A percentile compares a stretch with the other conserved stretches of the same genome.
These are phyloP conservation scores for Helostoma temminkii DNA, from an alignment of 2,797 vertebrate species.

Conservation along the genomic window DNA sequence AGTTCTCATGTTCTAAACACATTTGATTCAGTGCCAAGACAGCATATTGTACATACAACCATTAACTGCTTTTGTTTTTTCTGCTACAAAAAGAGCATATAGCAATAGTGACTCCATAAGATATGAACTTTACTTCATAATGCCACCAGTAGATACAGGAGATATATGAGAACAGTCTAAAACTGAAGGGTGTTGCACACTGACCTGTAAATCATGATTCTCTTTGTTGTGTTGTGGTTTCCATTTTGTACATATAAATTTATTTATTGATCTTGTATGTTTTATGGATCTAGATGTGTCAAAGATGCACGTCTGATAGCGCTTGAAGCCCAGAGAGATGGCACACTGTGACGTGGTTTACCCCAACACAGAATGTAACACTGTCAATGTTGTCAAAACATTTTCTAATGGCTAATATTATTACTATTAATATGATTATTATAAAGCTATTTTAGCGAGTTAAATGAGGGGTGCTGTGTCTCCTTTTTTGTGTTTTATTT, in stretches of 20 bases:
- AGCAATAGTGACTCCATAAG: conserved; percentile 77
- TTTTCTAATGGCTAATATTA: conserved; percentile 87
- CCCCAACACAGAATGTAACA: conserved; percentile 89
- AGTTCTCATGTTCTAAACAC: conserved; percentile 64
- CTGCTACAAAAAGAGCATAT: conserved; percentile 64
- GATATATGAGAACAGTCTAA: conserved; percentile 59
- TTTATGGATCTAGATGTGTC: conserved; percentile 75
- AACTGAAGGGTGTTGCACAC: conserved; percentile 42
- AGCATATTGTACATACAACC: conserved; percentile 74
- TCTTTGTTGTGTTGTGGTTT: conserved; percentile 68
- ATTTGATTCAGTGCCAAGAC: conserved; percentile 76
- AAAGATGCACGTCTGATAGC: conserved; percentile 73
- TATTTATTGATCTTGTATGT: conserved; percentile 72
- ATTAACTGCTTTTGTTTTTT: conserved; percentile 41
- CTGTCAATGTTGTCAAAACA: conserved; percentile 85
- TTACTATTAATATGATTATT: conserved; percentile 84
- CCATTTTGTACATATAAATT: conserved; percentile 75
- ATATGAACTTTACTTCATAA: conserved; percentile 58
- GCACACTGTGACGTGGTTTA: conserved; percentile 89
- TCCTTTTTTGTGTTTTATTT: conserved; percentile 65
- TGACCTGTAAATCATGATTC: conserved; percentile 60
- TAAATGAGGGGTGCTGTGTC: conserved; percentile 69
- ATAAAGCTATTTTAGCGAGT: conserved; percentile 92
- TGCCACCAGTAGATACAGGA: conserved; percentile 51
- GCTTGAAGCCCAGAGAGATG: conserved; percentile 83